Evolutionary conservation across 1,140 invertebrate genomes (phyloP), one percentile per base, ranked within the genome.

Genomic region (Penaeus indicus): DNA sequence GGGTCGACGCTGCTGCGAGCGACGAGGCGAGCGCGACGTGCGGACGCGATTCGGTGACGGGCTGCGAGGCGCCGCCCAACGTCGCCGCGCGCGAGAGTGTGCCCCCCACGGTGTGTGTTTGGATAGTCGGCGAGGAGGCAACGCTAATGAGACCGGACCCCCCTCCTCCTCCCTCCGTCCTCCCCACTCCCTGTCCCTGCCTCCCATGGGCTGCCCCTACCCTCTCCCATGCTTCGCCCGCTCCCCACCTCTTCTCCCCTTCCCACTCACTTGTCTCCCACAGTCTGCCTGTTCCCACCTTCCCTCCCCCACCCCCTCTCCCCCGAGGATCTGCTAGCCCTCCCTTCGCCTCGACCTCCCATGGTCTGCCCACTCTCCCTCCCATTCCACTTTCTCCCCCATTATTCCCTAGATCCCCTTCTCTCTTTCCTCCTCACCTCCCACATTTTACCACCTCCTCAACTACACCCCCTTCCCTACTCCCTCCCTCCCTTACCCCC

Each of bases 81-180:
- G 80, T 4, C 16, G 80, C 60, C n/a, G 60, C 54, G 61, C 27
- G 78, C 25, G 25, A 10, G 32, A 61, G 38, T 18, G 32, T 78
- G 75, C 85, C 85, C 85, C 85, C 85, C 85, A 87, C 85, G 79
- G 85, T 87, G 85, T 87, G 63, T 87, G 85, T 87, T 87, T 87
- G 85, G 85, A 87, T 87, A 87, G 85, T 82, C 85, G 64, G 85
- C 85, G 78, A 87, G 62, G 85, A 87, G 85, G 85, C 78, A 67
- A 72, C 84, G 79, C 85, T 82, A 87, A 87, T 87, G 85, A 87
- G 85, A 64, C 78, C 64, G 54, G 27, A 63, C 62, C 63, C 32
- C 63, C 25, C 60, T 64, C 25, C 77, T 32, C 11, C 83, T 25
- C 64, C 64, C 32, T 32, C 32, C 67, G 67, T 16, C 67, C 32